Conservation (phyloP, 1,140 invertebrate genomes). For the Bombus huntii region DNA sequence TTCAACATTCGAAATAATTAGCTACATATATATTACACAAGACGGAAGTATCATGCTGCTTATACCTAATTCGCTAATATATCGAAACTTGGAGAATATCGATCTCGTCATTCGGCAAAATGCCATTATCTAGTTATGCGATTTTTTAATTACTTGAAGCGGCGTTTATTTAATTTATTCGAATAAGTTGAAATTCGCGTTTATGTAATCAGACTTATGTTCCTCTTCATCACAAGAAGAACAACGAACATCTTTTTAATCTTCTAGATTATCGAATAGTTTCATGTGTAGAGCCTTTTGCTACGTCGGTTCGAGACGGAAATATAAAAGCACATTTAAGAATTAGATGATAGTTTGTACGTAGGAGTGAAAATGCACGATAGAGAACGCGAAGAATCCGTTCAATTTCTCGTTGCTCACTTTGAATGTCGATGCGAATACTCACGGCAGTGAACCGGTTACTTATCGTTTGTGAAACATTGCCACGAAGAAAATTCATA, state of each 20-base stretch:
- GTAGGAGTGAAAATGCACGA: conserved; percentile 29
- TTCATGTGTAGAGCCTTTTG: background rate
- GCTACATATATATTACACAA: too few species aligned
- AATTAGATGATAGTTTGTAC: background rate
- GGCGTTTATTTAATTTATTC: background rate
- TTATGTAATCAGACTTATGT: background rate
- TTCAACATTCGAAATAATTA: too few species aligned
- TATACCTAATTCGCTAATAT: background rate
- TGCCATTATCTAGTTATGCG: background rate
- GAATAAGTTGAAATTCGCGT: background rate
- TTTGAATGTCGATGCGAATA: background rate
- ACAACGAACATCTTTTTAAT: background rate
- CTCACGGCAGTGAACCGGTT: conserved; percentile 4
- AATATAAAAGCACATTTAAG: background rate
- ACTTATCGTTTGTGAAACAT: conserved; percentile 12
- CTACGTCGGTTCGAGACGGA: background rate
- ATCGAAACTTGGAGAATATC: background rate
- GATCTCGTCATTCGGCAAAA: background rate
- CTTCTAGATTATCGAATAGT: background rate
- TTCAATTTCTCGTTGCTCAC: background rate
- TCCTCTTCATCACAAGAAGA: background rate
- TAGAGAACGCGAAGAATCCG: background rate
- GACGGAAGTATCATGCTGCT: background rate
- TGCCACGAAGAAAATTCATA: background rate
- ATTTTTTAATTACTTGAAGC: background rate